Evolutionary conservation across 2,113 vertebrate genomes (phyloP).

Genomic region (Clarias macrocephalus): DNA sequence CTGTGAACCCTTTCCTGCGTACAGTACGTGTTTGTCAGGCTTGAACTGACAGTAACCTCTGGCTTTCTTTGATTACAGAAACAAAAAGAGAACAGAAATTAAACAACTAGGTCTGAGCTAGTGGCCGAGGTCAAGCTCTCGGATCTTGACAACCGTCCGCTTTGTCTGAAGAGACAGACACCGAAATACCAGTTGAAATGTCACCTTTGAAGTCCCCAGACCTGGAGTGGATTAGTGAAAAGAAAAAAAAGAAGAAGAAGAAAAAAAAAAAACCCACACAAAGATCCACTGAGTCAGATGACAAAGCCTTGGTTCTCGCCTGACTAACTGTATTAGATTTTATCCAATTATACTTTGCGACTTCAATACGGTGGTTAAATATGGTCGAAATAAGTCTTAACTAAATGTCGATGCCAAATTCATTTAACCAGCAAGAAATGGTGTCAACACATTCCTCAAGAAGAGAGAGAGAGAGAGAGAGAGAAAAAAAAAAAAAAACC

Average conservation of each 20-base stretch:
- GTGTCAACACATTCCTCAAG: background rate
- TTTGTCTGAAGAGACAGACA: slow-evolving; percentile 48
- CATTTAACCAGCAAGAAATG: background rate
- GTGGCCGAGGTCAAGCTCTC: slow-evolving; percentile 48
- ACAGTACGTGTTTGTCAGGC: slow-evolving; percentile 55
- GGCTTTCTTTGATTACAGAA: slow-evolving; percentile 49
- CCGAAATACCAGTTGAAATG: slow-evolving; percentile 22
- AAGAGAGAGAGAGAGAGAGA: background rate
- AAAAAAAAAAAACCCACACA: background rate
- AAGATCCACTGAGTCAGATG: slow-evolving; percentile 43
- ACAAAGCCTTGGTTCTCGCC: slow-evolving; percentile 19
- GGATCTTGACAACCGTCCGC: slow-evolving; percentile 51
- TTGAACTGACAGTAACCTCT: slow-evolving; percentile 61
- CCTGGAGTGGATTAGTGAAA: slow-evolving; percentile 37
- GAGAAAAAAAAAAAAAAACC: no score
- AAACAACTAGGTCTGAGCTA: slow-evolving; percentile 52
- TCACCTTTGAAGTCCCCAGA: slow-evolving; percentile 51
- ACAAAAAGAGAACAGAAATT: slow-evolving; percentile 56
- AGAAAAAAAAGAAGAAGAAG: background rate
- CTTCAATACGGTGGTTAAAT: background rate
- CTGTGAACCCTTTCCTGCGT: slow-evolving; percentile 53
- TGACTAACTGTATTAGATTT: slow-evolving; percentile 7
- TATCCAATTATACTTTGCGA: background rate
- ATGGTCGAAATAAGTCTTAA: background rate
- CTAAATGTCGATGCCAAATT: background rate